A percentile compares a stretch with the other conserved stretches of the same genome.
Evolutionary conservation across 2,888 invertebrate species (phyloP).

Genomic region (Euphydryas editha): DNA sequence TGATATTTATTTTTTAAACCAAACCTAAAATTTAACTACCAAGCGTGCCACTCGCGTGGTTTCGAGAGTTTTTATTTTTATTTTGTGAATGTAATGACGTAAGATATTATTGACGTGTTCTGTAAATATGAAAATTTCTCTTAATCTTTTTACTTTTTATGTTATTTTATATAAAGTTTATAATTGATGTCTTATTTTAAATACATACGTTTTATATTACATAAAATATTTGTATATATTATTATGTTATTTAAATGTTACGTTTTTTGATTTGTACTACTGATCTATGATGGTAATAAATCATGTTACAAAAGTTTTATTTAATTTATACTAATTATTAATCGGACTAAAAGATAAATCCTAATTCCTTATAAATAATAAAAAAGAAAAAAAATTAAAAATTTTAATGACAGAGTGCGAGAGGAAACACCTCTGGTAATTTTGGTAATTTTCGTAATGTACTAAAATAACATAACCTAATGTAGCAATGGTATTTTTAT

Average conservation of each 20-base stretch:
- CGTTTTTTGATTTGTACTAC: not conserved
- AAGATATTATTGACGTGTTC: conserved; percentile 4
- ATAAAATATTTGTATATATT: too few species aligned
- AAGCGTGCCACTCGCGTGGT: conserved; percentile 8
- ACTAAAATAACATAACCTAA: not conserved
- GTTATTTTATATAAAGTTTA: not conserved
- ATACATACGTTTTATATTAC: too few species aligned
- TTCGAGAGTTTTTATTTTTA: not conserved
- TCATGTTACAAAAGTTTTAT: too few species aligned
- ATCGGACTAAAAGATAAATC: too few species aligned
- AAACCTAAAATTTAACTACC: not conserved
- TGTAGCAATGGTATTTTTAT: not conserved
- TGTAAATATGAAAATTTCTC: not conserved
- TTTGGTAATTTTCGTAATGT: too few species aligned
- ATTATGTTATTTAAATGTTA: too few species aligned
- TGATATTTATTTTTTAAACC: not conserved
- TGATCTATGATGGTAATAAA: too few species aligned
- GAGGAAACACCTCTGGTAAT: too few species aligned
- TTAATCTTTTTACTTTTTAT: not conserved
- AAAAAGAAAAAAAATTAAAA: too few species aligned
- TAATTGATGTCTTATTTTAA: not conserved
- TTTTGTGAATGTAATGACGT: conserved; percentile 11
- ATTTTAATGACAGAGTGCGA: too few species aligned
- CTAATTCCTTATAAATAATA: too few species aligned
- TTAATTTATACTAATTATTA: too few species aligned